Percentiles rank a stretch among this genome's conserved stretches.
phyloP scores from a whole-genome alignment of 2,888 invertebrate genomes.

The Cryptus armator region DNA sequence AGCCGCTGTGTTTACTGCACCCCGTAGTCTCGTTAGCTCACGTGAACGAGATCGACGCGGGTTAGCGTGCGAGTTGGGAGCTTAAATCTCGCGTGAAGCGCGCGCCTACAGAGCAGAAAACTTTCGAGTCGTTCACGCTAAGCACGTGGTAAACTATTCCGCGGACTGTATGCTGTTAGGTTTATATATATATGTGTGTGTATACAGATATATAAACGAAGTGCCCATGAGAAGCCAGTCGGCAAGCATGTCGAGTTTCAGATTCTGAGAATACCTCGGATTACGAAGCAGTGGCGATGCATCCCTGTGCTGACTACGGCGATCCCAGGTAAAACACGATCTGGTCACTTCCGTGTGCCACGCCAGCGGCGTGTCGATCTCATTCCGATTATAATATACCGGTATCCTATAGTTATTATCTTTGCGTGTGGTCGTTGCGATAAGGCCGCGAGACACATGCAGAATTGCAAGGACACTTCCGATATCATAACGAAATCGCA shows the following conservation, averaged over 20 bases:
- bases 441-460: constrained; percentile 24
- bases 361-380: constrained; percentile 42
- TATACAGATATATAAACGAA: neutral
- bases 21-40: constrained; percentile 44
- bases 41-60: constrained; percentile 6
- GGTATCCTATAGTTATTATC: constrained; percentile 13
- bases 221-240: constrained; percentile 16
- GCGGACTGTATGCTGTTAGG: neutral
- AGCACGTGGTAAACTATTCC: constrained; percentile 22
- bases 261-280: constrained; percentile 61
- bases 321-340: constrained; percentile 65
- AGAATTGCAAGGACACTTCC: constrained; percentile 26
- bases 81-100: constrained; percentile 24
- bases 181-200: constrained; percentile 4
- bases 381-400: constrained; percentile 25
- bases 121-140: constrained; percentile 36
- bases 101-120: constrained; percentile 8
- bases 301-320: constrained; percentile 55
- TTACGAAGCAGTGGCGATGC: constrained; percentile 40
- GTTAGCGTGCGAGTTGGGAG: constrained; percentile 36
- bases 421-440: constrained; percentile 27
- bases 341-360: constrained; percentile 57
- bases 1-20: constrained; percentile 37
- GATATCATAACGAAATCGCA: neutral
- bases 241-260: constrained; percentile 32